Base-by-base conservation (phyloP, 2,113 vertebrate genomes). In the Aldabrachelys gigantea region DNA sequence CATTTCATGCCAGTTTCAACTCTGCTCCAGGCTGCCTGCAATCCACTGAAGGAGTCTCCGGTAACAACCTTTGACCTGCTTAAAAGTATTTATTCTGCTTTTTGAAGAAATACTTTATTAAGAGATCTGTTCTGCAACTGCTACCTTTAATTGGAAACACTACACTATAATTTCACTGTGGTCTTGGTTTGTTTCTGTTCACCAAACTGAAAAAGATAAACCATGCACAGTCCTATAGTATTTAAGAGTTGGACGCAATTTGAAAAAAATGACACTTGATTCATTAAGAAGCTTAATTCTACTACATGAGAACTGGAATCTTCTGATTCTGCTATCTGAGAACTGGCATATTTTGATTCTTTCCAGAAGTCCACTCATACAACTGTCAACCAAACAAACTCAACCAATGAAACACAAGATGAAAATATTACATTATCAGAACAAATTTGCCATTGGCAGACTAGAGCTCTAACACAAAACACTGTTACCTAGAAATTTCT, bases 341-440 rank as follows among this genome's bases (percentile, higher is more conserved):
- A 92, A 56, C 3, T 44, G 78, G n/a, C 47, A 44, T 44, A 47
- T 38, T 19, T 53, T 13, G 0, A 84, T 95, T 93, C 87, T 88
- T 95, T 80, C 50, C 85, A 54, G 75, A 90, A 10, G 56, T 86
- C 22, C 87, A 94, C 94, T 94, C 87, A 72, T 24, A 78, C 49
- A 94, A 93, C 52, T 94, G 82, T 94, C 90, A 91, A 44, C 44
- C 44, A 89, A 54, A 95, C 92, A 94, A 91, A 72, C 25, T 94
- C 88, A 88, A 87, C 75, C 80, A 80, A 62, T 91, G 94, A 54
- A 94, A 44, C 75, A 57, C 84, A 96, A 78, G 93, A 94, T 90
- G 91, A 96, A 95, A 95, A 95, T 92, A 95, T 96, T 76, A 41
- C 41, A 78, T 78, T 41, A 78, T 47, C 75, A 78, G 75, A 47